Base-by-base conservation (phyloP, 2,888 invertebrate species). In the Lasioglossum lativentre region DNA sequence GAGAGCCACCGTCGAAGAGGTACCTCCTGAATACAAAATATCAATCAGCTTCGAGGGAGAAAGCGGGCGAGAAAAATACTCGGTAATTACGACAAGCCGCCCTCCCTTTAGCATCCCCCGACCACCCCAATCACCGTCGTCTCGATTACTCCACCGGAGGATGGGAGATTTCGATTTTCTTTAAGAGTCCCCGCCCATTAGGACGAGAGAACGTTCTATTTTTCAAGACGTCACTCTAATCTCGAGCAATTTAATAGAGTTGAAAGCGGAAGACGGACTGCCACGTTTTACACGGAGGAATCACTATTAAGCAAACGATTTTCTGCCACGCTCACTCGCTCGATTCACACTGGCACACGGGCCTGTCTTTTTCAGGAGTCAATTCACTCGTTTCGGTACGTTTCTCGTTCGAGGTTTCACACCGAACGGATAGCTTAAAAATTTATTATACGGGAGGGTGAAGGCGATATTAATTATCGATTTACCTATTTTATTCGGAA, bases 11-110 rank as follows among this genome's bases (percentile, higher is more conserved):
- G 63, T 63, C 63, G 63, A 76, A 85, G 87, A 78, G 89, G 83
- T 89, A 90, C 88, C 90, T 90, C 86, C 89, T 93, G 94, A 94
- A 94, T 94, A 94, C 93, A 94, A 94, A 94, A 94, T 94, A 94
- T 94, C 94, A 94, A 94, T 94, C 94, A 94, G 93, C 92, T 91
- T 89, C 87, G 91, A 90, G 91, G 92, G 93, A 88, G 91, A 52
- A 83, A 83, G 86, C 88, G 90, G 87, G 92, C 92, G 91, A 94
- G 94, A 94, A 94, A 94, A 94, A 94, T 94, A 93, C 93, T 93
- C 92, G 92, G 93, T 94, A 94, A 95, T 94, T 94, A 94, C 93
- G 92, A 89, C 90, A 90, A 91, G 89, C 34, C 34, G 34, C 91
- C 27, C n/a, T 90, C 85, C 90, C 89, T 85, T 82, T 72, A 75